Percentiles rank a stretch among this genome's conserved stretches.
Conservation (phyloP, 2,888 invertebrate genomes). For the Nebria salina region DNA sequence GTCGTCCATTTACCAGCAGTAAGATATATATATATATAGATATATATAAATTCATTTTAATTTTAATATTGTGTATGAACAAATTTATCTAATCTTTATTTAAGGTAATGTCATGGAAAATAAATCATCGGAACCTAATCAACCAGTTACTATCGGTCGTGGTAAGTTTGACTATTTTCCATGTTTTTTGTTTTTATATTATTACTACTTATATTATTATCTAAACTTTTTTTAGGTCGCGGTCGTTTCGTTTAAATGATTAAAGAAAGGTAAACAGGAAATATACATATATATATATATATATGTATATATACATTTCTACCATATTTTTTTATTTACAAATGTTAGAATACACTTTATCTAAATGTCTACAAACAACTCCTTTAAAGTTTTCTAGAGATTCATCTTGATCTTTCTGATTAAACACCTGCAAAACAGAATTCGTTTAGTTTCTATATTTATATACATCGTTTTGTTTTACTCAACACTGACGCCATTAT, state of each 20-base stretch:
- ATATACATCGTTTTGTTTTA: constrained; percentile 11
- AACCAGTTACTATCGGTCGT: no score
- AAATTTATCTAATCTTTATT: no score
- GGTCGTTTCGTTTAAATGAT: not conserved
- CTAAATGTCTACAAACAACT: constrained; percentile 58
- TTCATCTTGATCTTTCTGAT: constrained; percentile 61
- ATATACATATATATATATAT: no score
- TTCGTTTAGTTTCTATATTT: not conserved
- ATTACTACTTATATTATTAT: not conserved
- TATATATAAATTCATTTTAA: no score
- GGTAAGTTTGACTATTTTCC: not conserved
- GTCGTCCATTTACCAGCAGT: not conserved
- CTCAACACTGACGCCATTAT: constrained; percentile 62
- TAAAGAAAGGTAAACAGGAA: not conserved
- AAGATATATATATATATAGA: not conserved
- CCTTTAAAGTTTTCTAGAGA: constrained; percentile 61
- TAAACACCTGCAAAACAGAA: constrained; percentile 56
- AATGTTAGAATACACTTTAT: constrained; percentile 50
- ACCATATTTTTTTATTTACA: constrained; percentile 37
- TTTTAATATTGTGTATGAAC: no score
- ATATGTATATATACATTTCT: not conserved
- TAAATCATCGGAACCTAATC: no score
- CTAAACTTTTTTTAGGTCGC: not conserved
- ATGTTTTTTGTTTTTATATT: not conserved
- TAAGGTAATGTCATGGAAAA: no score